Evolutionary conservation across 2,797 vertebrate genomes (phyloP), one percentile per base, ranked within the genome.

Genomic region (Fistularia commersonii): DNA sequence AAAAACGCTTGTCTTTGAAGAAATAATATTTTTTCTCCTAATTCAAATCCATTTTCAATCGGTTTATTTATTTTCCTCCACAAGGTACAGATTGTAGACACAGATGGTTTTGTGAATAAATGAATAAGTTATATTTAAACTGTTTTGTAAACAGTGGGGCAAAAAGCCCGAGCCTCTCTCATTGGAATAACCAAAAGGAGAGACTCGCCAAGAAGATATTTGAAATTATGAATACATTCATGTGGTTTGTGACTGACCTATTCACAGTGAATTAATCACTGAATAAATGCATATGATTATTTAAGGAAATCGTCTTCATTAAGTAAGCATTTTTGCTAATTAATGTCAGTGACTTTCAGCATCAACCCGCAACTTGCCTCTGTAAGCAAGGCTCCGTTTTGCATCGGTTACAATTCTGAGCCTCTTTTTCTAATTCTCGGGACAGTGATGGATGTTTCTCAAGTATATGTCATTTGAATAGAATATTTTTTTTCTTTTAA

Each of bases 301-400:
- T 81, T 74, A 82, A 62, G 70, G 64, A 72, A 83, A 76, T 74
- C 10, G 51, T 71, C 54, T 66, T 76, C 76, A 84, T 81, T 65
- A 80, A 70, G 61, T 74, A 81, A 77, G 72, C 77, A 57, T 80
- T 77, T 80, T 81, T 82, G 70, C 59, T 73, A 83, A 83, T 83
- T 57, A 83, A 79, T 82, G 75, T 79, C 76, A 79, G 31, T 61
- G 66, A 76, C 63, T 74, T 69, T n/a, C 43, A 44, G 40, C 48
- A 12, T 81, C 66, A 80, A 54, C 31, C 56, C 68, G 41, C 54
- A 67, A 59, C 54, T 48, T 72, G 65, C 64, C 38, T 66, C 59
- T 45, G 68, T 72, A 75, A 83, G 77, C 78, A 83, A 45, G 54
- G 50, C 14, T 61, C 44, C 59, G 46, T 61, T 82, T 74, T 82